phyloP scores from a whole-genome alignment of 1,140 invertebrate species.

The Lordiphosa collinella region DNA sequence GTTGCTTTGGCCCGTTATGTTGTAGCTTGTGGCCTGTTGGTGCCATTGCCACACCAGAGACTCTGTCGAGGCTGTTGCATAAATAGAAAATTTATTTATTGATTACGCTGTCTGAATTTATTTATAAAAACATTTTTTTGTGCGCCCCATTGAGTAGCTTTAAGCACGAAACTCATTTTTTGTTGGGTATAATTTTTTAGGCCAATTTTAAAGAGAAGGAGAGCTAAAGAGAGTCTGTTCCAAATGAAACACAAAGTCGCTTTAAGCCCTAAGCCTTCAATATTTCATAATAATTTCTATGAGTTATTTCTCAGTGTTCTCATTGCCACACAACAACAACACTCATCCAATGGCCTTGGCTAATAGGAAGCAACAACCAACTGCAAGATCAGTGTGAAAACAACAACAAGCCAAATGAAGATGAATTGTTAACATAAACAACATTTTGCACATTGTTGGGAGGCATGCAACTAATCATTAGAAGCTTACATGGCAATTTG shows the following conservation, averaged over 20 bases:
- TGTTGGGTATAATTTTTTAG: neutral
- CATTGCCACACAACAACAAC: neutral
- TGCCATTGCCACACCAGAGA: slow-evolving; percentile 26
- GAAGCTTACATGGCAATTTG: slow-evolving; percentile 72
- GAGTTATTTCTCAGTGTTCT: no score
- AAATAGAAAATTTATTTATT: slow-evolving; percentile 75
- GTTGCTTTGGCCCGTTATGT: slow-evolving; percentile 56
- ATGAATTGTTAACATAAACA: slow-evolving; percentile 68
- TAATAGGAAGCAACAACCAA: slow-evolving; percentile 31
- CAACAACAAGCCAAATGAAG: slow-evolving; percentile 33
- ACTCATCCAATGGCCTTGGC: slow-evolving; percentile 39
- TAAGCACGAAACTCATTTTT: slow-evolving; percentile 30
- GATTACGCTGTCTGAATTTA: slow-evolving; percentile 64
- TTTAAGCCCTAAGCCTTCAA: no score
- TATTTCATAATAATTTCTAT: no score
- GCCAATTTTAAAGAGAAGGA: neutral
- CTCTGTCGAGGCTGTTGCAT: slow-evolving; percentile 55
- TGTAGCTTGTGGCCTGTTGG: slow-evolving; percentile 23
- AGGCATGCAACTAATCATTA: slow-evolving; percentile 69
- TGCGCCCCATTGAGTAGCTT: neutral
- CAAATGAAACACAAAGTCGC: no score
- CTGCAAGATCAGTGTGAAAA: slow-evolving; percentile 18
- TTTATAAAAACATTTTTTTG: slow-evolving; percentile 38
- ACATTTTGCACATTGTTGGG: slow-evolving; percentile 76
- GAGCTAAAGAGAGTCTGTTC: no score